A percentile compares a stretch with the other conserved stretches of the same genome.
Evolutionary conservation across 2,113 vertebrate species (phyloP).

Genomic region (Bubalus kerabau): DNA sequence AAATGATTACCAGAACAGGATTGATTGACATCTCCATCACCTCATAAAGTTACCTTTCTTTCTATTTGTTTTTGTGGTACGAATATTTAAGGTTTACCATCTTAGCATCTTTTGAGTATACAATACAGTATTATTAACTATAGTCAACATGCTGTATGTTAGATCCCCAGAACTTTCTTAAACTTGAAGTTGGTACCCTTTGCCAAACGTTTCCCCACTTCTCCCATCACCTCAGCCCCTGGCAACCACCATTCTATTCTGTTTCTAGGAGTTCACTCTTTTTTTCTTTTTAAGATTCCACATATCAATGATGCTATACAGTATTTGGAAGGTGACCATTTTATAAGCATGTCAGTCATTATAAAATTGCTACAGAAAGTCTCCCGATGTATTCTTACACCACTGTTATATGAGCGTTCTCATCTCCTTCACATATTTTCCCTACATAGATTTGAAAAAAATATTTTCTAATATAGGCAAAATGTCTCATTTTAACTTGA

Average conservation of each 20-base stretch:
- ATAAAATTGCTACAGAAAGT: background rate
- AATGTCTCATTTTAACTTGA: background rate
- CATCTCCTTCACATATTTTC: background rate
- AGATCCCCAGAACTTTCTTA: background rate
- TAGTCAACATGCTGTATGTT: background rate
- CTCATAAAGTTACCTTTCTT: background rate
- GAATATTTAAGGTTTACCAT: background rate
- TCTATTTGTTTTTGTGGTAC: background rate
- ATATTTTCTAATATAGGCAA: background rate
- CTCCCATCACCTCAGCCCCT: background rate
- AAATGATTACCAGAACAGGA: background rate
- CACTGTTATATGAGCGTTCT: background rate
- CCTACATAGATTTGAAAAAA: background rate
- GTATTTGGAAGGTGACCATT: background rate
- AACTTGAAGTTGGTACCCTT: background rate
- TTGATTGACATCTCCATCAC: background rate
- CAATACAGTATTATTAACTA: background rate
- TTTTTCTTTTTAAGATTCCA: background rate
- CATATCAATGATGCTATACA: background rate
- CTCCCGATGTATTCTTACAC: background rate
- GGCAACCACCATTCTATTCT: background rate
- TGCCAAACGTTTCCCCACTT: background rate
- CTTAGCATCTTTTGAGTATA: background rate
- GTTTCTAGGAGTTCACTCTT: background rate
- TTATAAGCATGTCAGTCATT: background rate